Base-by-base conservation (phyloP, 2,888 invertebrate species). In the Pristionchus maxplancki region DNA sequence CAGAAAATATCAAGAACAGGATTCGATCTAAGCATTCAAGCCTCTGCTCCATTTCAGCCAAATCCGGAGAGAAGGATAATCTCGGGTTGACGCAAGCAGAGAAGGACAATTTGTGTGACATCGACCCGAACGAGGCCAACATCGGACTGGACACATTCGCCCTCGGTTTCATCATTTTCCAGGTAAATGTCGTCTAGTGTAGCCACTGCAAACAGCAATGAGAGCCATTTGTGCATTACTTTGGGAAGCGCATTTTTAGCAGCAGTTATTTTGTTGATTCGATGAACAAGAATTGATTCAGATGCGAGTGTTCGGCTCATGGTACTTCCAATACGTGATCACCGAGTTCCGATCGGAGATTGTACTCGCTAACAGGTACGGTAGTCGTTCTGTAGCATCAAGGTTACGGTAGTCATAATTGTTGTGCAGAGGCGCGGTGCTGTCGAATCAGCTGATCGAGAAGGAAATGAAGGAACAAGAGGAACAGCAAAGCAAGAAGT, bases 251-350 rank as follows among this genome's bases (percentile, higher is more conserved):
- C 13, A 4, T 11, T 15, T 11, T 50, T 50, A 15, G 50, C 17
- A 17, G 17, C 13, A 50, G 17, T 50, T 13, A 8, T 50, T 50
- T 50, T 50, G 15, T 50, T 50, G 50, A 17, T 1, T 11, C 50
- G 2, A 17, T 11, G 17, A 50, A 50, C 50, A 50, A 20, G 20
- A 58, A 24, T 4, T n/a, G 1, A 40, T 88, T 34, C 81, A 88
- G 88, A 96, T 97, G 93, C 96, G 99, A 91, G 96, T 99, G 88
- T 98, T 98, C 95, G 97, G 97, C 94, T 98, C 98, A 92, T 97
- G 97, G 95, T 98, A 99, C 95, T 99, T 99, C 96, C 97, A 98
- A 95, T 97, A 99, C 95, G 97, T 99, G 90, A 97, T 99, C 58
- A 97, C 97, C 94, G 99, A 99, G 95, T 97, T 98, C 83, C 97